Evolutionary conservation across 2,888 invertebrate species (phyloP), one percentile per base, ranked within the genome.

Genomic region (Tipula helvola): DNA sequence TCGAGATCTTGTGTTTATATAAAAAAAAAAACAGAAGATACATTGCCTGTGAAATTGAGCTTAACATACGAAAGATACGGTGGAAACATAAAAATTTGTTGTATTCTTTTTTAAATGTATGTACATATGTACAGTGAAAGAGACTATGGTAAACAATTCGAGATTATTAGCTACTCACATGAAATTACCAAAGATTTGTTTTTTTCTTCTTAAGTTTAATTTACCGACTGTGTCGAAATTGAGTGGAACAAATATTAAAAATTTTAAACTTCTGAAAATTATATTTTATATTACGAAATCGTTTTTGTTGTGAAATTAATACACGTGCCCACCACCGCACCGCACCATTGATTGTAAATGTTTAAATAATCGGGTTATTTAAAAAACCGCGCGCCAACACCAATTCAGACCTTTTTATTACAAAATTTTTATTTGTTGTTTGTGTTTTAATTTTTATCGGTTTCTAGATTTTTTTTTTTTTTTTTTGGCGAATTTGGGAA

Each of bases 31-130:
- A 71, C 28, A 71, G 71, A 71, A 71, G 71, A 71, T 71, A 71
- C 71, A 71, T 71, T 71, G 71, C 71, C 71, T 71, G 71, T 71
- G 71, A 71, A 71, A 71, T 71, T 71, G 71, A 71, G 71, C 71
- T 71, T 71, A 71, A 71, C 44, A 57, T 57, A 57, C 52, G 52
- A 16, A 57, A 16, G 52, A 57, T 71, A 71, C 71, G 71, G 71
- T 71, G 71, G 28, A 71, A 71, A 57, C 2, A 28, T 71, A 71
- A 52, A 39, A 39, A 39, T 39, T 7, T 52, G 28, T 52, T 52
- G 16, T 52, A 7, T 52, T 52, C 39, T 39, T 52, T 52, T 16
- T 2, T 52, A 52, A 16, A 71, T 28, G 5, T 57, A 16, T 7
- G 5, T 52, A 4, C 28, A 28, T 28, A n/a, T 5, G 5, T 57